Conservation (phyloP, 2,888 invertebrate genomes). For the Tholera decimalis region DNA sequence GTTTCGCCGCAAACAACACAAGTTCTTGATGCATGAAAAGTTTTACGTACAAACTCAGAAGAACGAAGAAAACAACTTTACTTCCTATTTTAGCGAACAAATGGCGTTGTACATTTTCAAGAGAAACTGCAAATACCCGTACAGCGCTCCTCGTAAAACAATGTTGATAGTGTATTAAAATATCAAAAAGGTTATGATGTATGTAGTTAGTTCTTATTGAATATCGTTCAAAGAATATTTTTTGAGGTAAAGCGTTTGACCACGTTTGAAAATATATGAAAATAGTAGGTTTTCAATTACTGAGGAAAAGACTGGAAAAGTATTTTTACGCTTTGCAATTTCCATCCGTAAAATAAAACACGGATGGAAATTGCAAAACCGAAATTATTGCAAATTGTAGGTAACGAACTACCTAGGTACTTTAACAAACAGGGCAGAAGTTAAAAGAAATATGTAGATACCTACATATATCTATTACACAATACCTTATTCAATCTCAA, state of each 20-base stretch:
- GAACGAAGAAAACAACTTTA: conserved; percentile 81
- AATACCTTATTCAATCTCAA: too few species aligned
- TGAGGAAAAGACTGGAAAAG: not conserved
- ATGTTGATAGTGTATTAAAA: conserved; percentile 60
- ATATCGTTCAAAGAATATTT: conserved; percentile 8
- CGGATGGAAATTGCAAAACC: too few species aligned
- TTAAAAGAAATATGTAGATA: not conserved
- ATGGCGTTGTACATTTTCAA: conserved; percentile 75
- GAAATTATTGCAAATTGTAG: not conserved
- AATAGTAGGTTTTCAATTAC: not conserved
- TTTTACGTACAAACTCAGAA: conserved; percentile 74
- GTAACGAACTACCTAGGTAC: too few species aligned
- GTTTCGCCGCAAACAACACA: conserved; percentile 54
- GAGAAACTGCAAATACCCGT: conserved; percentile 63
- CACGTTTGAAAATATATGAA: not conserved
- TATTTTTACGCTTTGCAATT: not conserved
- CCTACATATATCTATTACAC: too few species aligned
- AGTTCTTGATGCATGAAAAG: conserved; percentile 75
- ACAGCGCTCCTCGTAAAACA: conserved; percentile 54
- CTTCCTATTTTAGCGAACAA: conserved; percentile 83
- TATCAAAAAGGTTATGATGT: conserved; percentile 45
- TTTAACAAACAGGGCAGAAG: not conserved
- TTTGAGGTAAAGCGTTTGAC: not conserved
- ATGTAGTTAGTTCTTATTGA: conserved; percentile 22
- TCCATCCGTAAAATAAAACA: too few species aligned